phyloP scores from a whole-genome alignment of 2,888 invertebrate genomes.

The Trichopria drosophilae region DNA sequence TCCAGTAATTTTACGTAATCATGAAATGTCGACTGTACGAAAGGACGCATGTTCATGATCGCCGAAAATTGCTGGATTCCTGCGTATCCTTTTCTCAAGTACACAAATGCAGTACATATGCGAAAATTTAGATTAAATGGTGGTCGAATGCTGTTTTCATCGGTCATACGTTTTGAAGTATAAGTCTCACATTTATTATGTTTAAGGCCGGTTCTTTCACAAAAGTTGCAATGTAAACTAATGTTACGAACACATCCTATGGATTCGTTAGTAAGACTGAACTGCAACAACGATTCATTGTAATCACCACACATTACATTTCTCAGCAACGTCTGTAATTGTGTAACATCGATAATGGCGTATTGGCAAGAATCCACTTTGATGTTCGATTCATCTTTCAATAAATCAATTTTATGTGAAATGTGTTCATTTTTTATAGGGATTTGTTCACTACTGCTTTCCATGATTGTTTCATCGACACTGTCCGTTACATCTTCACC shows the following conservation, averaged over 20 bases:
- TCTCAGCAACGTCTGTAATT: background rate
- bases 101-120: slow-evolving; percentile 21
- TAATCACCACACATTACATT: slow-evolving; percentile 18
- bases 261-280: slow-evolving; percentile 7
- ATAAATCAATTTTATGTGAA: too few species aligned
- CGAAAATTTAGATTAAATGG: slow-evolving; percentile 26
- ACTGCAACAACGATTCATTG: slow-evolving; percentile 12
- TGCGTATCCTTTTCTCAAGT: slow-evolving; percentile 21
- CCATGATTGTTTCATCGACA: too few species aligned
- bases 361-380: too few species aligned
- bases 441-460: too few species aligned
- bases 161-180: slow-evolving; percentile 9
- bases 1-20: too few species aligned
- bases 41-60: too few species aligned
- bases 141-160: slow-evolving; percentile 8
- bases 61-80: slow-evolving; percentile 21
- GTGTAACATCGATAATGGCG: slow-evolving; percentile 11
- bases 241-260: slow-evolving; percentile 13
- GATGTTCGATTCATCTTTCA: too few species aligned
- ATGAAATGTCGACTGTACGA: slow-evolving; percentile 6
- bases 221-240: slow-evolving; percentile 14
- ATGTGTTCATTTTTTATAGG: too few species aligned
- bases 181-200: slow-evolving; percentile 3
- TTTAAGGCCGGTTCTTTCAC: slow-evolving; percentile 10
- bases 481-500: too few species aligned